Base-by-base conservation (phyloP, 2,888 invertebrate genomes). In the Micoletzkya japonica region DNA sequence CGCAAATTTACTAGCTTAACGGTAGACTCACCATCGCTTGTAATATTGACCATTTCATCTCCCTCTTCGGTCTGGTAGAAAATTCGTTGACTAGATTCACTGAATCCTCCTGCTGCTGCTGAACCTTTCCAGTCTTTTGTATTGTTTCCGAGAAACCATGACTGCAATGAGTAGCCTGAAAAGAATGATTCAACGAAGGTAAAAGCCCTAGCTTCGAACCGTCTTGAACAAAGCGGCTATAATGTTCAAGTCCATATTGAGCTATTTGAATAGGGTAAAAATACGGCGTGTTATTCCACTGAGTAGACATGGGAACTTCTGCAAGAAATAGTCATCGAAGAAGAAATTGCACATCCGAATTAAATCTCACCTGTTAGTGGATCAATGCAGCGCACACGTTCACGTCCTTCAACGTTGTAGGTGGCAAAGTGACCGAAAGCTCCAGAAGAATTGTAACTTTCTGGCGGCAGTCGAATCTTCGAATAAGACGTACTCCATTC, bases 221-320 rank as follows among this genome's bases (percentile, higher is more conserved):
- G 28, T 68, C 30, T 3, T 70, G 71, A 44, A 76, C 67, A 71
- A 78, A 73, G 87, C 96, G 95, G 87, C 94, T 95, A 87, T 94
- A 98, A 87, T 98, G 98, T 14, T 95, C 93, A 70, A 98, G 87
- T 0, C 94, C 98, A 86, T 94, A 98, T 87, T 98, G 98, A 6
- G 97, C 95, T 77, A 98, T 95, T 88, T 98, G 97, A 1, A 95
- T 97, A 0, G 97, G 95, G 88, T 98, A 98, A 87, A 91, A 94
- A 87, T 97, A 96, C 0, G 97, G 97, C 74, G 91, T 90, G 44
- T 92, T 91, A 81, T 94, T 93, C 98, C 98, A 98, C 86, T 95
- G 95, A 0, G 92, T 93, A n/a, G 94, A 94, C 68, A 95, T 91
- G 0, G 95, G 95, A 24, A 95, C 94, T 59, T 88, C 88, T 88